Base-by-base conservation (phyloP, 1,140 invertebrate species). In the Scaptomyza hsui region DNA sequence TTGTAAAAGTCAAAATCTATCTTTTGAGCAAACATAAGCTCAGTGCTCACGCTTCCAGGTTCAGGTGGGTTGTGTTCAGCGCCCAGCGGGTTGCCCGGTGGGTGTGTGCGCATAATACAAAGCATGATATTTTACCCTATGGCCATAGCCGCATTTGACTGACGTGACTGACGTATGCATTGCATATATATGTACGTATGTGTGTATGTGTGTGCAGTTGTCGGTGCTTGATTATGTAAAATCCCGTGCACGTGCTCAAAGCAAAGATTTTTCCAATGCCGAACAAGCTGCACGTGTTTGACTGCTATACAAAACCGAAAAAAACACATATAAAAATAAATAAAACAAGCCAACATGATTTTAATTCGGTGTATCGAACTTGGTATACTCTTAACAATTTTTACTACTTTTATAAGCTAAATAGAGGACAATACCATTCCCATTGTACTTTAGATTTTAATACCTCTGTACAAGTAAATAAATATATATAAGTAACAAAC, bases 1-100 rank as follows among this genome's bases (percentile, higher is more conserved):
- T 88, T 88, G 82, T 88, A 78, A 88, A 88, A 88, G 82, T 88
- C 82, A 88, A 88, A 88, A 82, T 88, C 83, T 82, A 88, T 89
- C 82, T 88, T 78, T 88, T 82, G 59, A 44, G 67, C 72, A 74
- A 74, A 74, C 60, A 74, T 41, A 44, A 69, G 65, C 60, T 29
- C 26, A 29, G 37, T 53, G 39, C 39, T 45, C 29, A 26, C 57
- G 21, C 35, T 15, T 16, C 26, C 3, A 44, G 26, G 26, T 68
- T 59, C 60, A 80, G 81, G 76, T 81, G 78, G 63, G 37, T 49
- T 56, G 64, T 41, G 64, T 35, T 18, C 39, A 15, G 18, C 19
- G 59, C 64, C 42, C 73, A 45, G 59, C 70, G 48, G 57, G 68
- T 49, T 59, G 72, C 52, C 57, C 41, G 48, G 48, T 44, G 61